phyloP scores from a whole-genome alignment of 2,888 invertebrate genomes.

The Neoaliturus tenellus region DNA sequence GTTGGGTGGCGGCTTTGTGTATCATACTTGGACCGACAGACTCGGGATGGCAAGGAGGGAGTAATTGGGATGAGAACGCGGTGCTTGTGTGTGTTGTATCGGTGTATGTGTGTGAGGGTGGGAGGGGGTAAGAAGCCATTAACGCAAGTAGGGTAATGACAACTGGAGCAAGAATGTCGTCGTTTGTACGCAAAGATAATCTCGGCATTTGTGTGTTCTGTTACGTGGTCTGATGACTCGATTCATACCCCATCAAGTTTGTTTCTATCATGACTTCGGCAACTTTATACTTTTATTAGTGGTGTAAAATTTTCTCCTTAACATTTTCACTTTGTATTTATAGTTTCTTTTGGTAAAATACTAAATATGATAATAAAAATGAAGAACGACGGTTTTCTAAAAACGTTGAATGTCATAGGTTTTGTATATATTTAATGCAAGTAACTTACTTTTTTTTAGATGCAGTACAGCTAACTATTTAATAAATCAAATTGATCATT shows the following conservation, averaged over 20 bases:
- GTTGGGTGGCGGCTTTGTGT: background rate
- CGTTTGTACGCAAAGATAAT: background rate
- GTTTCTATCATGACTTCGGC: too few species aligned
- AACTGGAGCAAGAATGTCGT: background rate
- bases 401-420: too few species aligned
- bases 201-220: background rate
- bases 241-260: background rate
- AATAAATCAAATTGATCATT: too few species aligned
- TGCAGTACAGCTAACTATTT: too few species aligned
- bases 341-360: too few species aligned
- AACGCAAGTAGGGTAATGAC: conserved; percentile 46
- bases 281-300: too few species aligned
- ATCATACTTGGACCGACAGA: background rate
- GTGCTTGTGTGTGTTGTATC: background rate
- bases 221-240: background rate
- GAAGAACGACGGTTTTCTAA: too few species aligned
- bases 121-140: conserved; percentile 41
- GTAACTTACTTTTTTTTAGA: too few species aligned
- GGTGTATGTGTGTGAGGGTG: background rate
- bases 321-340: too few species aligned
- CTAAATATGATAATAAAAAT: too few species aligned
- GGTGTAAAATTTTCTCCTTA: too few species aligned
- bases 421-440: too few species aligned
- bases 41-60: background rate
- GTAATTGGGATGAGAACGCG: background rate